Percentiles rank a stretch among this genome's conserved stretches.
These are phyloP conservation scores for Thunnus maccoyii DNA, from an alignment of 2,113 vertebrate species.

Conservation along the genomic window DNA sequence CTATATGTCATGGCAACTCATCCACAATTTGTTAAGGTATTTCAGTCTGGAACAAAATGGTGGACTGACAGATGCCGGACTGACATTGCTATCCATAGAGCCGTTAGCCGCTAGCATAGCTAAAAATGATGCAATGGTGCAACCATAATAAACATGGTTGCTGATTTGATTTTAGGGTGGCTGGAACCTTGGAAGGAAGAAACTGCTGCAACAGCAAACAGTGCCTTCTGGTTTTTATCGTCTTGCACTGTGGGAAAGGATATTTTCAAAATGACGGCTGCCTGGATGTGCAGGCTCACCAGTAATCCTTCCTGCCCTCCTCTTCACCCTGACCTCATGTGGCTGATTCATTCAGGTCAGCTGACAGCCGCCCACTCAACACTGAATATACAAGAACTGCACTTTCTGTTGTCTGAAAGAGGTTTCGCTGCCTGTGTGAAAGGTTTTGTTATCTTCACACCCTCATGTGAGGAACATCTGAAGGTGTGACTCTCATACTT, in stretches of 20 bases:
- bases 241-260: neutral
- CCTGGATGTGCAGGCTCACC: conserved; percentile 9
- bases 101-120: too few relatives aligned
- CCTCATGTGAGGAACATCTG: too few relatives aligned
- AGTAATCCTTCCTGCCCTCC: conserved; percentile 32
- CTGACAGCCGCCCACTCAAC: conserved; percentile 46
- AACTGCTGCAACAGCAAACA: neutral
- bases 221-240: neutral
- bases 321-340: conserved; percentile 25
- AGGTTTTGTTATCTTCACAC: too few relatives aligned
- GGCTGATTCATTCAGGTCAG: conserved; percentile 56
- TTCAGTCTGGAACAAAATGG: too few relatives aligned
- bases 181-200: neutral
- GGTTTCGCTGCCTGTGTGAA: too few relatives aligned
- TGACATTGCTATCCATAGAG: too few relatives aligned
- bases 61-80: too few relatives aligned
- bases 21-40: too few relatives aligned
- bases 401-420: too few relatives aligned
- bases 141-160: neutral
- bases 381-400: neutral
- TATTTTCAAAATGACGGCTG: neutral
- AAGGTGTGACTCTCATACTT: too few relatives aligned
- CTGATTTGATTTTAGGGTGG: neutral
- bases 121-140: too few relatives aligned
- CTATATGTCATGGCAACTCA: too few relatives aligned